Evolutionary conservation across 2,888 invertebrate genomes (phyloP), one percentile per base, ranked within the genome.

Genomic region (Andrena dorsata): DNA sequence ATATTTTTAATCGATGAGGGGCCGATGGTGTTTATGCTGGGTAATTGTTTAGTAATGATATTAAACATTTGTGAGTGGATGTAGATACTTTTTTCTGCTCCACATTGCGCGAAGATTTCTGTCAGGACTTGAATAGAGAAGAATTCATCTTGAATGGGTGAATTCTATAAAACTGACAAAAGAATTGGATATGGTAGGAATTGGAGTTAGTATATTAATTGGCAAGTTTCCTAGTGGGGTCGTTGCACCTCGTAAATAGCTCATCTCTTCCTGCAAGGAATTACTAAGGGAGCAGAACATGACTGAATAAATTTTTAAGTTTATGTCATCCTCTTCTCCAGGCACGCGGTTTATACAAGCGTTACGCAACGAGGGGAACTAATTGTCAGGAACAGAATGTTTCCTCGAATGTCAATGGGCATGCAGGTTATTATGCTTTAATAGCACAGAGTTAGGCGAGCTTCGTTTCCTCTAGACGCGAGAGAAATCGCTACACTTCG

Each of bases 401-500:
- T 71, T 74, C 47, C 61, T 76, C 35, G 65, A 68, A 71, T 53
- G 69, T 56, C 70, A 47, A 35, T 26, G 60, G 20, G 23, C 81
- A 60, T 26, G 65, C 81, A 32, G 41, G 64, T 56, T 41, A 69
- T 71, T 64, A 58, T 23, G 68, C 7, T 73, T 70, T 66, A 58
- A 70, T 56, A 47, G 5, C 32, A 70, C 35, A 28, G 56, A 32
- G 70, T 68, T 65, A 47, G 16, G 41, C 68, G 61, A 68, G 53
- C 73, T 65, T 47, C 65, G 69, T 83, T 71, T 69, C 63, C 56
- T 41, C 32, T n/a, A 51, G 35, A 75, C 69, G 49, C 20, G 32
- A 65, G 84, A 83, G 84, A 84, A 84, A 84, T 83, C 80, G 80
- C 71, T 70, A 80, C 84, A 77, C 73, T 71, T 74, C 64, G 74